Evolutionary conservation across 2,888 invertebrate species (phyloP).

Genomic region (Automeris io): DNA sequence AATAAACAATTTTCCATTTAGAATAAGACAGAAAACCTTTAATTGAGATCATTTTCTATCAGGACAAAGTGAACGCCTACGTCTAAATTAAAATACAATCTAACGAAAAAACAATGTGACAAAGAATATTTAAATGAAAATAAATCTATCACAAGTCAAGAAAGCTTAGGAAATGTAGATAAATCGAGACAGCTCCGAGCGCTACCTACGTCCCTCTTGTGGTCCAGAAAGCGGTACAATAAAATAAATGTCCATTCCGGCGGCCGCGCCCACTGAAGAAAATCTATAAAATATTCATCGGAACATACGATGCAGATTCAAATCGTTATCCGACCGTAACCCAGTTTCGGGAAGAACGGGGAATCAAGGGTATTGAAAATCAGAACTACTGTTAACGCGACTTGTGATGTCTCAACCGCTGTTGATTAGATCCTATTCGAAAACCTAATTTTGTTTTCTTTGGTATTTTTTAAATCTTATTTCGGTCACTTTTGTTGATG

Average conservation of each 20-base stretch:
- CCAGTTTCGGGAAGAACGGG: constrained; percentile 24
- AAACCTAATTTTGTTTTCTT: too few relatives aligned
- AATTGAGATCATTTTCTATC: too few relatives aligned
- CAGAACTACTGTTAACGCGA: constrained; percentile 15
- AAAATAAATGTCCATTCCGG: constrained; percentile 18
- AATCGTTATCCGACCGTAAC: constrained; percentile 24
- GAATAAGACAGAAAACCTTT: too few relatives aligned
- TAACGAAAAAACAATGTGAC: neutral
- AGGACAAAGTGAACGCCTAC: too few relatives aligned
- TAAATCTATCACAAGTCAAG: neutral
- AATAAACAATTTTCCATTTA: too few relatives aligned
- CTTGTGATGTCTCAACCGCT: neutral
- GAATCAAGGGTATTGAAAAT: constrained; percentile 29
- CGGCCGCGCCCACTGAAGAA: constrained; percentile 10
- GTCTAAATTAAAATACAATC: too few relatives aligned
- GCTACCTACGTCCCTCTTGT: neutral
- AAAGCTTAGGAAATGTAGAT: constrained; percentile 1
- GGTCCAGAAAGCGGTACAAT: constrained; percentile 9
- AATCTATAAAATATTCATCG: constrained; percentile 21
- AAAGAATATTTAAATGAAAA: neutral
- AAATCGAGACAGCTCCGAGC: neutral
- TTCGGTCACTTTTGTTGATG: too few relatives aligned
- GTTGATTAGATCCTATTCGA: too few relatives aligned
- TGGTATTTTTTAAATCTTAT: too few relatives aligned
- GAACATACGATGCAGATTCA: constrained; percentile 26